These are phyloP conservation scores for Drosophila varians DNA, from an alignment of 1,140 invertebrate species.

Conservation along the genomic window DNA sequence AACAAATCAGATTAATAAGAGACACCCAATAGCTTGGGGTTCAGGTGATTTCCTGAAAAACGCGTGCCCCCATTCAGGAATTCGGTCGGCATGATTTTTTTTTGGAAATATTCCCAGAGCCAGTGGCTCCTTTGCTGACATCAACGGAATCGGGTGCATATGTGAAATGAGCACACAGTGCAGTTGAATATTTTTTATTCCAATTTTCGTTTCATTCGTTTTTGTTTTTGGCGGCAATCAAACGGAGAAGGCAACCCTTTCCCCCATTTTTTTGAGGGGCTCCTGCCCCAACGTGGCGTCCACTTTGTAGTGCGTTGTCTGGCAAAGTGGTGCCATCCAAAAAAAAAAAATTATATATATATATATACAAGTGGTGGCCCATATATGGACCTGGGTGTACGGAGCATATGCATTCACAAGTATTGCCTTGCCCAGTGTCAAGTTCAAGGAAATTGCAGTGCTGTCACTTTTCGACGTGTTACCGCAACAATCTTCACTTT, in stretches of 20 bases:
- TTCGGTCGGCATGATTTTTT: slow-evolving; percentile 8
- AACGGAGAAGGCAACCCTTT: slow-evolving; percentile 22
- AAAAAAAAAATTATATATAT: slow-evolving; percentile 10
- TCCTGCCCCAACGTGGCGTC: slow-evolving; percentile 27
- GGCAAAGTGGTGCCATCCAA: slow-evolving; percentile 9
- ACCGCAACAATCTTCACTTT: slow-evolving; percentile 45
- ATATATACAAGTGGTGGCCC: slow-evolving; percentile 9
- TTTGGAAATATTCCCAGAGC: slow-evolving; percentile 38
- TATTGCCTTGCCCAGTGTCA: slow-evolving; percentile 64
- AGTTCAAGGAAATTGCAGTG: slow-evolving; percentile 79
- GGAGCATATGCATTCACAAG: slow-evolving; percentile 32
- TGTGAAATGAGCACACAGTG: slow-evolving; percentile 20
- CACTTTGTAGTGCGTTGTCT: slow-evolving; percentile 48
- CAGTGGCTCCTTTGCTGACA: slow-evolving; percentile 52
- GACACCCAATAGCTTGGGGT: slow-evolving; percentile 43
- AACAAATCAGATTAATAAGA: neutral
- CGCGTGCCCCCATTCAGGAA: slow-evolving; percentile 42
- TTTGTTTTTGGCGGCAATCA: slow-evolving; percentile 20
- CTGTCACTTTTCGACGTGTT: slow-evolving; percentile 66
- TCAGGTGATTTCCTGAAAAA: slow-evolving; percentile 9
- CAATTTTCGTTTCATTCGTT: neutral
- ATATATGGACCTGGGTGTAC: slow-evolving; percentile 26
- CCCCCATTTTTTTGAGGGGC: slow-evolving; percentile 19
- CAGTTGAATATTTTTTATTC: slow-evolving; percentile 1
- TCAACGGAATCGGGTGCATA: slow-evolving; percentile 17